Base-by-base conservation (phyloP, 1,140 invertebrate genomes). In the Lepidurus arcticus region DNA sequence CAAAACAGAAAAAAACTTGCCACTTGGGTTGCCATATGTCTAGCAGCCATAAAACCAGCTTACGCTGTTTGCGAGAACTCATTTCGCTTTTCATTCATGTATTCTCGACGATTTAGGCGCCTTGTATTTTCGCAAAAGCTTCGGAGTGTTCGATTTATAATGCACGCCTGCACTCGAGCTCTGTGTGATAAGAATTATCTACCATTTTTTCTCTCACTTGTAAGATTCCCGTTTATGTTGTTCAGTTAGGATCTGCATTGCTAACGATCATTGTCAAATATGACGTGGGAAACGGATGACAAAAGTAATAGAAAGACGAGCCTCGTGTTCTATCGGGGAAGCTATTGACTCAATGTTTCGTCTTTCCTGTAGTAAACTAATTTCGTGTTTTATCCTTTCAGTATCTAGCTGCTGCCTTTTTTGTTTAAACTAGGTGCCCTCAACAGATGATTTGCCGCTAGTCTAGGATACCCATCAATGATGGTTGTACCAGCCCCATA, bases 51-150 rank as follows among this genome's bases (percentile, higher is more conserved):
- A 65, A 65, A 65, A 65, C 5, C 53, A 65, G 53, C 53, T 11
- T 65, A 21, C 21, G 53, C 53, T 65, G 16, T 65, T 65, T 65
- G 53, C 53, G 53, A 65, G 21, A 65, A 65, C 53, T 34, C 53
- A 65, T 65, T 65, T 65, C 21, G 16, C 21, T 21, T 65, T 65
- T 21, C 53, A n/a, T 65, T 65, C 7, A 21, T 65, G 53, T 65
- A 65, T 21, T 16, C 6, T 65, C 16, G 53, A 65, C 53, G 53
- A n/a, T 65, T 65, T 65, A 65, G 53, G 53, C 53, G 53, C 53
- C 53, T 65, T 65, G 21, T 65, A 21, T 65, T 65, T 65, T 65
- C 53, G 53, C 53, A 65, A 65, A 65, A 65, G 53, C 53, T 65
- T 65, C 53, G 7, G 21, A 65, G 13, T 65, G 53, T 65, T n/a